Base-by-base conservation (phyloP, 2,888 invertebrate species). In the Ariolimax columbianus region DNA sequence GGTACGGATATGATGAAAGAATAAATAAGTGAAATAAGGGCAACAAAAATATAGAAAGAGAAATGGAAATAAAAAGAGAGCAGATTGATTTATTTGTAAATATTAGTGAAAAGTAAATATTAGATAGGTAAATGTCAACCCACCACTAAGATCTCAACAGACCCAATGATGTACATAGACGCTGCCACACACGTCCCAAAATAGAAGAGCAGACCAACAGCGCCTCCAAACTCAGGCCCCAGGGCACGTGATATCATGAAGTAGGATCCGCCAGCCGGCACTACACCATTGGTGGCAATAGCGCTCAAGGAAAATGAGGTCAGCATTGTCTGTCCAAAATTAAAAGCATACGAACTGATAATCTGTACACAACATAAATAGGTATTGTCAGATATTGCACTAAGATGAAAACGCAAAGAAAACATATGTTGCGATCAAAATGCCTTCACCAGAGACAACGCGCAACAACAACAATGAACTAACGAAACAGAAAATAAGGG, bases 131-230 rank as follows among this genome's bases (percentile, higher is more conserved):
- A 43, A n/a, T 2, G 23, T 3, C 9, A 82, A 95, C 96, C 96
- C 95, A 98, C 98, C 96, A 99, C 95, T 83, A 98, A 97, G 90
- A 99, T 99, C 95, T 99, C 99, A 51, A 99, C 97, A 82, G 99
- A 99, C 92, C 99, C 99, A 73, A 99, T 98, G 93, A 99, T 98
- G 95, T 99, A 99, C 99, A 99, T 99, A 91, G 99, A 98, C 1
- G 98, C 99, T 36, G 99, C 99, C 72, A 99, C 96, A 7, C 99
- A 98, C 86, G 99, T 99, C 81, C 99, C 99, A 78, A 99, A 97
- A 95, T 99, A 99, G 95, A 99, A 99, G 78, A 99, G 95, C 96
- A 99, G 97, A 81, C 99, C 99, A 55, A 99, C 99, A 78, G 99
- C 99, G 43, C 99, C 99, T 77, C 99, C 99, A 95, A 99, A 99